These are phyloP conservation scores for Cantharis flavilabris DNA, from an alignment of 2,888 invertebrate genomes.

Conservation along the genomic window DNA sequence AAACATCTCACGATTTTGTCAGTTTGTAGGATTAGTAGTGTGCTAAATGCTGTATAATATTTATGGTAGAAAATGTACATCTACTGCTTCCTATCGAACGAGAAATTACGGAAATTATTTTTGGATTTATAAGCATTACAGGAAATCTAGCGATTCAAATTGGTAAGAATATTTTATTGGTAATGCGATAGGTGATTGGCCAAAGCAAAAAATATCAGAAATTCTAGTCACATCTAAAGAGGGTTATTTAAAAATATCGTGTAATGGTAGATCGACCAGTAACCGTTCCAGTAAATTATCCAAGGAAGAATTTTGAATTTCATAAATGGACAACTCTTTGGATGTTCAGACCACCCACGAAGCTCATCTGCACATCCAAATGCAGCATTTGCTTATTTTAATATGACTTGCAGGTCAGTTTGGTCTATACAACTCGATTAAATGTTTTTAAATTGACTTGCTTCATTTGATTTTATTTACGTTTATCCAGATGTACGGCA, in stretches of 20 bases:
- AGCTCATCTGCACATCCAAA: neutral
- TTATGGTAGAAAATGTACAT: neutral
- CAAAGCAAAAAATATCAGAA: neutral
- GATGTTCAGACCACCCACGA: neutral
- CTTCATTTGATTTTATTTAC: neutral
- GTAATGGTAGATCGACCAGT: neutral
- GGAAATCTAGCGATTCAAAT: neutral
- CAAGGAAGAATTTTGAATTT: neutral
- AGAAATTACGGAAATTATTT: too few species aligned
- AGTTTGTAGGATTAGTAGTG: neutral
- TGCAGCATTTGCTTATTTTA: neutral
- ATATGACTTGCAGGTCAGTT: neutral
- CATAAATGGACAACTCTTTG: neutral
- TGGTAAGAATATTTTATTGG: neutral
- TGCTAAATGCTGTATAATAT: neutral
- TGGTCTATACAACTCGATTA: neutral
- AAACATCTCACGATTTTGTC: neutral
- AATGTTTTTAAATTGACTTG: neutral
- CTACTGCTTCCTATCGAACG: neutral
- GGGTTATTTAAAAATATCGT: neutral
- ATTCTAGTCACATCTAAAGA: neutral
- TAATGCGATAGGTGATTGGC: neutral
- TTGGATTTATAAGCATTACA: too few species aligned
- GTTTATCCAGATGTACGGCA: neutral
- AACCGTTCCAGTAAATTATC: too few species aligned